Conservation (phyloP, 2,888 invertebrate genomes). For the Hydriomena furcata region DNA sequence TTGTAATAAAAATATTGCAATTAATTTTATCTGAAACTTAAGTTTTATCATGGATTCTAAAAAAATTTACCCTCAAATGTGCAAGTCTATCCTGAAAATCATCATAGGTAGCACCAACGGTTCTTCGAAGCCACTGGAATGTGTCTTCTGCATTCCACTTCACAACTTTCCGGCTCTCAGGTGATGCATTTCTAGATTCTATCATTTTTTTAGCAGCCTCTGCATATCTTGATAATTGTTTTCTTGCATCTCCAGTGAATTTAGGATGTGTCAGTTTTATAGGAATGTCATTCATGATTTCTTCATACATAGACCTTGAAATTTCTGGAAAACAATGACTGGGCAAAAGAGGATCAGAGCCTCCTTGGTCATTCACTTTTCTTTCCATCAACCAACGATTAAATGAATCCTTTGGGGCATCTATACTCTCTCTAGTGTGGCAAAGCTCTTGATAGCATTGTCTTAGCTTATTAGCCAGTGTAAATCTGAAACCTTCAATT, state of each 20-base stretch:
- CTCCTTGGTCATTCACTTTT: constrained; percentile 93
- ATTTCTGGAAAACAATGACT: constrained; percentile 96
- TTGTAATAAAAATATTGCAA: too few species aligned
- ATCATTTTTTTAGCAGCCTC: constrained; percentile 99
- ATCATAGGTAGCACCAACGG: constrained; percentile 96
- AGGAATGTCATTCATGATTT: constrained; percentile 99
- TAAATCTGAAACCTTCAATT: constrained; percentile 93
- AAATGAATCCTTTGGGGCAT: constrained; percentile 98
- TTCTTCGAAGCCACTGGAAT: constrained; percentile 96
- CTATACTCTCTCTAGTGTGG: constrained; percentile 95
- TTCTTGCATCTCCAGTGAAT: constrained; percentile 97
- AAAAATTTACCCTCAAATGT: constrained; percentile 88
- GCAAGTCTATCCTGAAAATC: constrained; percentile 95
- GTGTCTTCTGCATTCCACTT: constrained; percentile 99
- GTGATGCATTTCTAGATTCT: constrained; percentile 95
- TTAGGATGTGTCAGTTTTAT: constrained; percentile 97
- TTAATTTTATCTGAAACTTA: too few species aligned
- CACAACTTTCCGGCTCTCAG: constrained; percentile 97
- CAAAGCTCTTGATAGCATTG: constrained; percentile 97
- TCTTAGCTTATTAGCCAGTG: constrained; percentile 91
- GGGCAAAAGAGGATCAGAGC: constrained; percentile 95
- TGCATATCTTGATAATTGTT: constrained; percentile 96
- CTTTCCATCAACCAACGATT: constrained; percentile 98
- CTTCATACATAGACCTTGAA: constrained; percentile 97
- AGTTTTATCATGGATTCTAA: not conserved